Evolutionary conservation across 2,113 vertebrate genomes (phyloP).

Genomic region (Setophaga coronata): DNA sequence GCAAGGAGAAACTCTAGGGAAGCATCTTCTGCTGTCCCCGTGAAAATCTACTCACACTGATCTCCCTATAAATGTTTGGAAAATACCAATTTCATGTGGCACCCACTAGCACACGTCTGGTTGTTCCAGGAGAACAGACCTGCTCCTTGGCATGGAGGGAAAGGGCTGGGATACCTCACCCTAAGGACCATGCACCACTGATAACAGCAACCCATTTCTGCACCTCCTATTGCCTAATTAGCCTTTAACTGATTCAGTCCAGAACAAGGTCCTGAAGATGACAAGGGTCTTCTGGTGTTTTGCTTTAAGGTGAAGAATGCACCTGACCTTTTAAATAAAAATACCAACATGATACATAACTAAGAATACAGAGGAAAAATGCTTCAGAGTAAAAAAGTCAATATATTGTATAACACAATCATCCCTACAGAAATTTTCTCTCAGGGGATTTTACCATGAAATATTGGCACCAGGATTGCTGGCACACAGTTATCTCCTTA

Average conservation of each 20-base stretch:
- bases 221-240: fast-evolving
- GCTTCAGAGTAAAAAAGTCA: background rate
- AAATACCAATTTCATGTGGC: background rate
- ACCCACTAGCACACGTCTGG: fast-evolving
- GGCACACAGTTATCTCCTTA: fast-evolving
- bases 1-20: background rate
- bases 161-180: background rate
- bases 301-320: background rate
- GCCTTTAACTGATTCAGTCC: background rate
- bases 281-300: background rate
- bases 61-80: background rate
- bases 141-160: fast-evolving
- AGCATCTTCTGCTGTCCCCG: background rate
- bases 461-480: background rate
- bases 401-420: background rate
- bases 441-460: background rate
- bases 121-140: background rate
- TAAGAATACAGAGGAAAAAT: background rate
- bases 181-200: background rate
- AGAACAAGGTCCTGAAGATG: background rate
- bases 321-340: background rate
- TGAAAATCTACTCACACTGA: background rate
- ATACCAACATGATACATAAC: background rate
- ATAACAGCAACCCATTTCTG: background rate
- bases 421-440: background rate